phyloP scores from a whole-genome alignment of 2,888 invertebrate genomes.

The Archips xylosteana region DNA sequence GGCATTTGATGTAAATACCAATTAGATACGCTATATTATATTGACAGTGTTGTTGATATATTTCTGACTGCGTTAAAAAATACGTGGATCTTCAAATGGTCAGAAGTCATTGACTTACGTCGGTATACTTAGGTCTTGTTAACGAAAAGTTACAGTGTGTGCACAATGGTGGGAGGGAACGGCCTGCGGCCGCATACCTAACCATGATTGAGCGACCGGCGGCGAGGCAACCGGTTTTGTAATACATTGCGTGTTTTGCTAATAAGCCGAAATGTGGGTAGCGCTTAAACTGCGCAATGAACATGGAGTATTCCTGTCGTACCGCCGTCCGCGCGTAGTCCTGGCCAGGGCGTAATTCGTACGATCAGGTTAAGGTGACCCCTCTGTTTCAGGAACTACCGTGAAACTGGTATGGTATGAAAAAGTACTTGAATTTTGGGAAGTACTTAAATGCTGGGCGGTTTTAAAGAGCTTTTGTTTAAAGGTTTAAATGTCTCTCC shows the following conservation, averaged over 20 bases:
- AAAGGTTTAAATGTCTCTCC: neutral
- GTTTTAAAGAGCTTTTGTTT: neutral
- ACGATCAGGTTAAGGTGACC: neutral
- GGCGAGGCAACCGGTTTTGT: neutral
- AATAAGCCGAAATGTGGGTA: neutral
- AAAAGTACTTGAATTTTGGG: slow-evolving; percentile 1
- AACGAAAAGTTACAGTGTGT: slow-evolving; percentile 78
- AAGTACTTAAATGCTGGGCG: neutral
- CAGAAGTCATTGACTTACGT: slow-evolving; percentile 45
- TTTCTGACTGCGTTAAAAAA: too few relatives aligned
- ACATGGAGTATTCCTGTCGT: neutral
- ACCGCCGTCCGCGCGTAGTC: neutral
- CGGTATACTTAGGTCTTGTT: slow-evolving; percentile 65
- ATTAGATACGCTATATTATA: too few relatives aligned
- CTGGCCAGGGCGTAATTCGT: neutral
- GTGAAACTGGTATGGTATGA: neutral
- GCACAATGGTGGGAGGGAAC: slow-evolving; percentile 79
- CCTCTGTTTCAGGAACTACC: neutral
- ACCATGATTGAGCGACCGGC: slow-evolving; percentile 23
- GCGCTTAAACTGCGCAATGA: neutral
- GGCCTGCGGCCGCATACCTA: slow-evolving; percentile 71
- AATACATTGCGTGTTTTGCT: neutral
- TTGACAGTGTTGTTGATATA: too few relatives aligned
- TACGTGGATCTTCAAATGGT: slow-evolving; percentile 10
- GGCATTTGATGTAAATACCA: too few relatives aligned